Percentiles rank a stretch among this genome's conserved stretches.
Conservation (phyloP, 2,888 invertebrate species). For the Lordiphosa fenestrarum region DNA sequence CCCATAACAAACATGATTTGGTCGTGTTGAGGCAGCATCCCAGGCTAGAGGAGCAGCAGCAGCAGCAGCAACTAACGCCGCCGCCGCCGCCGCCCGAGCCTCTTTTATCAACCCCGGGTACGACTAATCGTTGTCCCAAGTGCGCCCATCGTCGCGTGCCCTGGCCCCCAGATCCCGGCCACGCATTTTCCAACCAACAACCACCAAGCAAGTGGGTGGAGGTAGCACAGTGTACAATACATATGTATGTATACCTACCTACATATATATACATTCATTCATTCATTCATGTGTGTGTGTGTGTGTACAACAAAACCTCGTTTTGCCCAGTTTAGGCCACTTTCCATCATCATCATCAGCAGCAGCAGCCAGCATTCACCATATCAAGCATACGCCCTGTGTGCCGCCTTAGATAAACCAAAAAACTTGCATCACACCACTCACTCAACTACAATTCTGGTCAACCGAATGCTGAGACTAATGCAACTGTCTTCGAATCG, state of each 20-base stretch:
- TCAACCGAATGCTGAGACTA: too few species aligned
- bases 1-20: slow-evolving; percentile 8
- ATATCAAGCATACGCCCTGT: slow-evolving; percentile 21
- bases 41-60: slow-evolving; percentile 4
- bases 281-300: not conserved
- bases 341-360: slow-evolving; percentile 1
- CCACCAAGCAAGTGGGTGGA: not conserved
- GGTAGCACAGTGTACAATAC: not conserved
- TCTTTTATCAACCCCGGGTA: slow-evolving; percentile 9
- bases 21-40: slow-evolving; percentile 8
- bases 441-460: too few species aligned
- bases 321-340: slow-evolving; percentile 12
- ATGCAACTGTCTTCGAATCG: too few species aligned
- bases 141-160: slow-evolving; percentile 4
- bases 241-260: not conserved
- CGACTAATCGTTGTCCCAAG: slow-evolving; percentile 15
- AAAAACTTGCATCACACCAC: too few species aligned
- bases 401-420: not conserved
- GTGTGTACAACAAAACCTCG: too few species aligned
- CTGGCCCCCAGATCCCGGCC: not conserved
- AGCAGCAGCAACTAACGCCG: slow-evolving; percentile 4
- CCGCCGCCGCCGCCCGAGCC: slow-evolving; percentile 6
- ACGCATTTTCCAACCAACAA: slow-evolving; percentile 13
- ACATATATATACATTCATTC: not conserved
- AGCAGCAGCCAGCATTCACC: not conserved